phyloP scores from a whole-genome alignment of 2,888 invertebrate genomes.

The Rotaria sp. region DNA sequence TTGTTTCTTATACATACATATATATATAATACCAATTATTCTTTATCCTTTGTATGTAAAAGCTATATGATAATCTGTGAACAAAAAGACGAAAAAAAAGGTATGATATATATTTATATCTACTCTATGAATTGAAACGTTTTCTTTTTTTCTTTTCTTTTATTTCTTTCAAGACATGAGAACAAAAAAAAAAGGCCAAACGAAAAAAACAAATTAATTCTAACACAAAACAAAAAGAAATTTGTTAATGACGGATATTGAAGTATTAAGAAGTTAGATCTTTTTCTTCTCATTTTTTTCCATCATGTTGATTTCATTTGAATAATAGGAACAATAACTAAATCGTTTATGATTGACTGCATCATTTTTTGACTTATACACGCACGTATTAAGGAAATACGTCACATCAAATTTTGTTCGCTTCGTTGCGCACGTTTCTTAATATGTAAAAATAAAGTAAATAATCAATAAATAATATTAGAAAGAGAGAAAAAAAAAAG shows the following conservation, averaged over 20 bases:
- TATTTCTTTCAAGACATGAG: not conserved
- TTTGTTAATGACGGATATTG: not conserved
- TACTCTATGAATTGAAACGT: not conserved
- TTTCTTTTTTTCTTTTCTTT: not conserved
- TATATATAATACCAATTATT: not conserved
- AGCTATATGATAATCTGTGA: not conserved
- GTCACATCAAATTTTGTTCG: not conserved
- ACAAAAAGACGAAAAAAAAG: not conserved
- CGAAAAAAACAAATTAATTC: not conserved
- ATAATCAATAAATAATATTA: not conserved
- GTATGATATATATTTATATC: not conserved
- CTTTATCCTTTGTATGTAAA: not conserved
- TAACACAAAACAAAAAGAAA: not conserved
- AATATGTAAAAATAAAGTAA: not conserved
- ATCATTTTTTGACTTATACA: not conserved
- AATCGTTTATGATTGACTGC: not conserved
- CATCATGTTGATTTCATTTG: not conserved
- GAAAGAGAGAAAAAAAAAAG: not conserved
- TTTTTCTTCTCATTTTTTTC: not conserved
- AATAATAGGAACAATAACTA: not conserved
- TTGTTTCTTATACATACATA: not conserved
- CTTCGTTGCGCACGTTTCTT: slow-evolving; percentile 13
- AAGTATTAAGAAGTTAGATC: not conserved
- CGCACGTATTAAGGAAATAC: not conserved
- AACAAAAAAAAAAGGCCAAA: not conserved